Conservation (phyloP, 2,888 invertebrate species). For the Actias luna region DNA sequence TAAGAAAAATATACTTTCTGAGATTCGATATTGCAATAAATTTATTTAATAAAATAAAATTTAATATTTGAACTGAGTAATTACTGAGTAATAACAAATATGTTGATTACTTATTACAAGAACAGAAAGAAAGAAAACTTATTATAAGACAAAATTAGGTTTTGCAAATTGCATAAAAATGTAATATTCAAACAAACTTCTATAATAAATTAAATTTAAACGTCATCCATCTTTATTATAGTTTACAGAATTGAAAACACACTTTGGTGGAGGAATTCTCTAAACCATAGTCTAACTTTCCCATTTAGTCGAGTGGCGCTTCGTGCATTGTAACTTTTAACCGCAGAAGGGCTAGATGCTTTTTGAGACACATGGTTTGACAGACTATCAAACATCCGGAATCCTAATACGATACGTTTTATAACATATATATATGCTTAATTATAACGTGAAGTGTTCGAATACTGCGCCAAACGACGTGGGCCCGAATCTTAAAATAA, state of each 20-base stretch:
- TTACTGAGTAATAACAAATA: too few species aligned
- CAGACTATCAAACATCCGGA: neutral
- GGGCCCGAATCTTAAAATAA: too few species aligned
- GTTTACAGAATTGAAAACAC: conserved; percentile 40
- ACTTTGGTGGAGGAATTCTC: conserved; percentile 37
- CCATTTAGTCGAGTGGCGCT: conserved; percentile 50
- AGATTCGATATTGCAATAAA: too few species aligned
- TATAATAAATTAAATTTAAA: conserved; percentile 12
- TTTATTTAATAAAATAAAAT: too few species aligned
- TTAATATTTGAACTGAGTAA: too few species aligned
- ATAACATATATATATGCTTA: too few species aligned
- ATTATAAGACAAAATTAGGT: neutral
- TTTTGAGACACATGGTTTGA: conserved; percentile 36
- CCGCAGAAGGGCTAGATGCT: conserved; percentile 43
- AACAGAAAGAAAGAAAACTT: neutral
- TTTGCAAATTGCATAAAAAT: neutral
- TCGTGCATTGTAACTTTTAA: conserved; percentile 42
- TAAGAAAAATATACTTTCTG: too few species aligned
- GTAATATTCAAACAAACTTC: neutral
- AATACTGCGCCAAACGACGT: too few species aligned
- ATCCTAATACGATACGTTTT: too few species aligned
- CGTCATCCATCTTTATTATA: conserved; percentile 52
- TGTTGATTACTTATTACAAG: neutral
- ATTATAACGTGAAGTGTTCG: too few species aligned
- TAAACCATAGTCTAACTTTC: conserved; percentile 52